A percentile compares a stretch with the other conserved stretches of the same genome.
Evolutionary conservation across 2,888 invertebrate genomes (phyloP).

Genomic region (Bruchidius siliquastri): DNA sequence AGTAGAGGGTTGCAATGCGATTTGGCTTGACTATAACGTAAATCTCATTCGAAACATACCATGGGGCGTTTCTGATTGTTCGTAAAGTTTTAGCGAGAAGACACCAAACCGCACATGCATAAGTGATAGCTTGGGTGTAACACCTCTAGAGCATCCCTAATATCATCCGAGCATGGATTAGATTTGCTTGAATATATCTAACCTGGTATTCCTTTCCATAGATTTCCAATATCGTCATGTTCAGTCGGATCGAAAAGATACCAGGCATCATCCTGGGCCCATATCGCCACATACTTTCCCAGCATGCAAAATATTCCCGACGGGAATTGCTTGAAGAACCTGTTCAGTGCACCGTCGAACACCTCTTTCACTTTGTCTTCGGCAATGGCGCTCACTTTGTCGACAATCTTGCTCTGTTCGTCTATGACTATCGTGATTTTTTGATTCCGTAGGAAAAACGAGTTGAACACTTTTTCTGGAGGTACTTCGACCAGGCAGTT

Average conservation of each 20-base stretch:
- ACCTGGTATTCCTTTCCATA: conserved; percentile 29
- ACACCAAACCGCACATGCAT: no score
- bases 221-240: conserved; percentile 34
- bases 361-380: conserved; percentile 23
- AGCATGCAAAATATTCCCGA: conserved; percentile 34
- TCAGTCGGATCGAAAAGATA: conserved; percentile 39
- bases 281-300: conserved; percentile 35
- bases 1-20: no score
- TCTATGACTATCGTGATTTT: conserved; percentile 34
- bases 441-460: conserved; percentile 32
- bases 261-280: conserved; percentile 28
- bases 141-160: no score
- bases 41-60: no score
- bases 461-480: conserved; percentile 32
- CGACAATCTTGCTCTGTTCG: conserved; percentile 21
- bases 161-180: no score
- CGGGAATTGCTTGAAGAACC: conserved; percentile 32
- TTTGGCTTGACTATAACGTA: no score
- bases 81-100: no score
- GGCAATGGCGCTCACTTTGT: conserved; percentile 16
- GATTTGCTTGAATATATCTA: background rate
- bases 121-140: no score
- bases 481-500: conserved; percentile 26
- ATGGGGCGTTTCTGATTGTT: no score
- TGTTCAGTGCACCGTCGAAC: conserved; percentile 19